Conservation (phyloP, 2,797 vertebrate species). For the Ataeniobius toweri region DNA sequence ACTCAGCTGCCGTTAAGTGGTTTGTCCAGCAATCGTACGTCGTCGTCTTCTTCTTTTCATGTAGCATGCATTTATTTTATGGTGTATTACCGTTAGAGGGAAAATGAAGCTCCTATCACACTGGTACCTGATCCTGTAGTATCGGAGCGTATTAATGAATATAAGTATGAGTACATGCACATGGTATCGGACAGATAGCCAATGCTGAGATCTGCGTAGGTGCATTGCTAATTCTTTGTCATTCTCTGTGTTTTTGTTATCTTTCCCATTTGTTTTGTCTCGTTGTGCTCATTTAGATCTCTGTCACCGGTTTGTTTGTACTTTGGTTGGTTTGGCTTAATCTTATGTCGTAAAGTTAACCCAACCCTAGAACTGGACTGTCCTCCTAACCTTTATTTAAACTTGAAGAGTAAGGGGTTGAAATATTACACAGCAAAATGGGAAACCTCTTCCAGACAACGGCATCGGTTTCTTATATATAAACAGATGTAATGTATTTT, state of each 20-base stretch:
- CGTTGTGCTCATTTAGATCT: not conserved
- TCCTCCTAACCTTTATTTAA: not conserved
- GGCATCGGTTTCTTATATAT: no score
- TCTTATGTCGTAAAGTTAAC: not conserved
- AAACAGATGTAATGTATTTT: not conserved
- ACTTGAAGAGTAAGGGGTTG: not conserved
- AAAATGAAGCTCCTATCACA: no score
- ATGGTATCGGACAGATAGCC: no score
- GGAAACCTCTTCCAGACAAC: not conserved
- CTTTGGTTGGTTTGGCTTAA: not conserved
- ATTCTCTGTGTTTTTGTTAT: not conserved
- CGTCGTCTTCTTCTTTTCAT: no score
- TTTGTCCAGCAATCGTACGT: no score
- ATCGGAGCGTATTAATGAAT: no score
- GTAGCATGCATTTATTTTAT: no score
- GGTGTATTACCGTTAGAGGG: no score
- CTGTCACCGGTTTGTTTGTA: not conserved
- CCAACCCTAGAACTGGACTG: not conserved
- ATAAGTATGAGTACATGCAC: no score
- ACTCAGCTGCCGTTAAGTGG: no score
- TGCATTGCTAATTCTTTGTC: not conserved
- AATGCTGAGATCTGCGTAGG: no score
- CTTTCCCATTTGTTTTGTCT: not conserved
- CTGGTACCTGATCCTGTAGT: no score
- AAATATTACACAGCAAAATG: not conserved